Evolutionary conservation across 2,888 invertebrate species (phyloP).

Genomic region (Philonicus albiceps): DNA sequence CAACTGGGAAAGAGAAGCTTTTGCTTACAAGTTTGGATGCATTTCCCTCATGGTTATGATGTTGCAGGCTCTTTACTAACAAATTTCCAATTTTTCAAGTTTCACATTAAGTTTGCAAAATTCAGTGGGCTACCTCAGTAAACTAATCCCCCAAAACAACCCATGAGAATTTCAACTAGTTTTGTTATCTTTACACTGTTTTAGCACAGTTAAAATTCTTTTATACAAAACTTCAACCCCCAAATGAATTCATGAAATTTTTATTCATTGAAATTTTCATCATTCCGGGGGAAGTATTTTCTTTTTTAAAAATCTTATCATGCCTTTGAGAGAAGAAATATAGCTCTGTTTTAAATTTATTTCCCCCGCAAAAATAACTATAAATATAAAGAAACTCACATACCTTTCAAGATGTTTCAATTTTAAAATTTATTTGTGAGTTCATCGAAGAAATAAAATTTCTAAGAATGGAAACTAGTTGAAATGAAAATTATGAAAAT

Average conservation of each 20-base stretch:
- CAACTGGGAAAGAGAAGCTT: neutral
- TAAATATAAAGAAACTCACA: no score
- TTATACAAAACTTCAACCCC: neutral
- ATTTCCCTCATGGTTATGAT: neutral
- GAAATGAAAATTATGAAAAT: no score
- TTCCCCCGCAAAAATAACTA: no score
- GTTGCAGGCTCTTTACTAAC: neutral
- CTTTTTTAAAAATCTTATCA: neutral
- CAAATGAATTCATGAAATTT: neutral
- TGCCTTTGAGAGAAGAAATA: neutral
- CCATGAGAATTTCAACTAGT: neutral
- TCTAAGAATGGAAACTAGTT: no score
- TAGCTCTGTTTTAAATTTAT: neutral
- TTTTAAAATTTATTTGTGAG: no score
- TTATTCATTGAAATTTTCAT: neutral
- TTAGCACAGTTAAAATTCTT: neutral
- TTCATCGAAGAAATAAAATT: no score
- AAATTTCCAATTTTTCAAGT: neutral
- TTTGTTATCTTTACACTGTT: neutral
- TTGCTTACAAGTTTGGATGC: neutral
- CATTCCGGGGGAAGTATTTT: neutral
- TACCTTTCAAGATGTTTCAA: no score
- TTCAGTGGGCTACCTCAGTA: neutral
- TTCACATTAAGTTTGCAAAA: neutral
- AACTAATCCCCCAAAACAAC: neutral